These are phyloP conservation scores for Cirrhinus mrigala DNA, from an alignment of 2,797 vertebrate species.

Conservation along the genomic window DNA sequence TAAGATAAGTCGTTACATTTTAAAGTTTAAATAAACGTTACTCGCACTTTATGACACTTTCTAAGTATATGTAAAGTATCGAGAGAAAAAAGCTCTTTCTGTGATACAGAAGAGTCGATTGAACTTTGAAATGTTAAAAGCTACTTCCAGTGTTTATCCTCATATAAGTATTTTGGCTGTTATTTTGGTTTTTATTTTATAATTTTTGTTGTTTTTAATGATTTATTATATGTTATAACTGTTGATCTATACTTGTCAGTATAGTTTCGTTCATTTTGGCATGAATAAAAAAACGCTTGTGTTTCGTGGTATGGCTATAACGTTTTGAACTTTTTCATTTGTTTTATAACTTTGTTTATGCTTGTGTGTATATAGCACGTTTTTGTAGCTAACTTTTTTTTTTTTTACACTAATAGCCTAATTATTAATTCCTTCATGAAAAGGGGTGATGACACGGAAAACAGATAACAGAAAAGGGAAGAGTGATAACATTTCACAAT, in stretches of 20 bases:
- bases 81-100: background rate
- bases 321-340: background rate
- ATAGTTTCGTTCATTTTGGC: background rate
- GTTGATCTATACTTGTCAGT: background rate
- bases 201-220: no score
- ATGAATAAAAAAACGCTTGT: background rate
- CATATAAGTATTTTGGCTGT: no score
- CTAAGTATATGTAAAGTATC: background rate
- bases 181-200: background rate
- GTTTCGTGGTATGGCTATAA: background rate
- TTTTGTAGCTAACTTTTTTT: background rate
- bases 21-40: background rate
- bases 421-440: background rate
- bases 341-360: background rate
- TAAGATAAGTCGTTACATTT: background rate
- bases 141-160: no score
- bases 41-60: no score
- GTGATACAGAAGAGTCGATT: no score
- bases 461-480: background rate
- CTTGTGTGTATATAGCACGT: background rate
- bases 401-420: no score
- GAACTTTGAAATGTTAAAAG: no score
- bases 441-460: background rate
- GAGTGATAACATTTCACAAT: background rate
- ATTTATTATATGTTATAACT: background rate